These are phyloP conservation scores for Varanus komodoensis DNA, from an alignment of 2,113 vertebrate genomes.

Conservation along the genomic window DNA sequence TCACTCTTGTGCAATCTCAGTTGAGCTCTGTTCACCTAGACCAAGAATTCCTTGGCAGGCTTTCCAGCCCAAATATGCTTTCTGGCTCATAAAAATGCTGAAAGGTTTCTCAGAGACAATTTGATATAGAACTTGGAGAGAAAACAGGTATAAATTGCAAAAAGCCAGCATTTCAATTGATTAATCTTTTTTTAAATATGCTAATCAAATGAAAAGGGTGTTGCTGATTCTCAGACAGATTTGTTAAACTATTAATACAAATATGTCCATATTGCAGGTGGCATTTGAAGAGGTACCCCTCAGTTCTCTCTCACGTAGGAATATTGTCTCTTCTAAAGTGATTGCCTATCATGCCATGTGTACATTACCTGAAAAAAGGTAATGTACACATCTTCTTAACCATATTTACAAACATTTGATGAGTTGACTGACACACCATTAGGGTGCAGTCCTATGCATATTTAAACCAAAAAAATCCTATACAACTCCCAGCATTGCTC, in stretches of 20 bases:
- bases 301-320: neutral
- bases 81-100: neutral
- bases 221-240: neutral
- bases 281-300: neutral
- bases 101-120: neutral
- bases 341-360: neutral
- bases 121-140: neutral
- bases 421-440: too few relatives aligned
- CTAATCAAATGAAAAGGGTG: neutral
- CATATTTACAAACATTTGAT: too few relatives aligned
- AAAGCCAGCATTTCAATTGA: neutral
- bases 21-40: neutral
- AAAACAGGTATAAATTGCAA: neutral
- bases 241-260: neutral
- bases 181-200: neutral
- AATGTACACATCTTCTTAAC: too few relatives aligned
- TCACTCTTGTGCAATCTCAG: neutral
- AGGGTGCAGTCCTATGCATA: too few relatives aligned
- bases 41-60: neutral
- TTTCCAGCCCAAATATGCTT: neutral
- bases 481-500: too few relatives aligned
- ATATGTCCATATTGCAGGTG: neutral
- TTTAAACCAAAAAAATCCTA: too few relatives aligned
- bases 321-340: neutral
- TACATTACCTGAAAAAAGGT: neutral